phyloP scores from a whole-genome alignment of 2,797 vertebrate genomes.

The Myiothlypis coronata region DNA sequence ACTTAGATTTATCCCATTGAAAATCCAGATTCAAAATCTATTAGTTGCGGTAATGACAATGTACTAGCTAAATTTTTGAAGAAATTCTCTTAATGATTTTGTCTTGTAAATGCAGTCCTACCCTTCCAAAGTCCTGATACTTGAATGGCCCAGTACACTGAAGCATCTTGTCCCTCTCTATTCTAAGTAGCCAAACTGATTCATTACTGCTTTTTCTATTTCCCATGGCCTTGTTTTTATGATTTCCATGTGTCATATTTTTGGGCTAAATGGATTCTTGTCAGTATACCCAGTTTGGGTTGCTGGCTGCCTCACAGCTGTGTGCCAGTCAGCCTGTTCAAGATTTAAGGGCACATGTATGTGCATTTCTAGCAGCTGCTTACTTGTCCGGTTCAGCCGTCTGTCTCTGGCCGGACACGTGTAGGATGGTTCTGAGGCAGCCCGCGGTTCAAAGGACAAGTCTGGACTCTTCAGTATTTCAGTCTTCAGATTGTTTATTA shows the following conservation, averaged over 20 bases:
- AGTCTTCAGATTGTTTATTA: too few relatives aligned
- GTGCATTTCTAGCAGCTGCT: background rate
- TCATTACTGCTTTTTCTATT: background rate
- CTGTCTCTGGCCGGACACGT: too few relatives aligned
- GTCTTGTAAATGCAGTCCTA: background rate
- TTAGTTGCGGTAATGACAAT: background rate
- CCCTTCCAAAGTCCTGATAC: background rate
- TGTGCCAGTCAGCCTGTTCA: background rate
- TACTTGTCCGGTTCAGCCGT: background rate
- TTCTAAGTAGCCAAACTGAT: background rate
- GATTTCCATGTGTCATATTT: background rate
- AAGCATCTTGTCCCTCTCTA: background rate
- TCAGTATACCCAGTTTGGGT: background rate
- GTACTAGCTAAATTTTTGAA: background rate
- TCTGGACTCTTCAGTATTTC: too few relatives aligned
- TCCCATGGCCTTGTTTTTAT: background rate
- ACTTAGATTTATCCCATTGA: background rate
- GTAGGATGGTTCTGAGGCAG: too few relatives aligned
- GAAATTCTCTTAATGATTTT: background rate
- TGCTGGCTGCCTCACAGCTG: background rate
- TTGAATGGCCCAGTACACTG: background rate
- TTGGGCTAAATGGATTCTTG: background rate
- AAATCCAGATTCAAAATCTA: background rate
- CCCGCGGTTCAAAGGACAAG: too few relatives aligned
- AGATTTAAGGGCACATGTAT: background rate